Base-by-base conservation (phyloP, 2,888 invertebrate genomes). In the Acanthococcus lagerstroemiae region DNA sequence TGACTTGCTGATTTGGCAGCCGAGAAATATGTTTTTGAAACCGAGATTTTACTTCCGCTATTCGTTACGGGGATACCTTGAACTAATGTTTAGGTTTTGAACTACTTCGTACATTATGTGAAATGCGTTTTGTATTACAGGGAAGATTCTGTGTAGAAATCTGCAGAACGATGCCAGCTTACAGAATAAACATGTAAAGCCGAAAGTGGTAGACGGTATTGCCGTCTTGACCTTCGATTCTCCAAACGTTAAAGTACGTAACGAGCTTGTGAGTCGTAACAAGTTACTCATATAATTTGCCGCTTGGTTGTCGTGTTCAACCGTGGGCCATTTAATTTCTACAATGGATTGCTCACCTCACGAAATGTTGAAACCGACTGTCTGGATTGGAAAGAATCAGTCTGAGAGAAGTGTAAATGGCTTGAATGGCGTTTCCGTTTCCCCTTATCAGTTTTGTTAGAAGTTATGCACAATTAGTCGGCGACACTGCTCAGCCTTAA, bases 161-260 rank as follows among this genome's bases (percentile, higher is more conserved):
- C 37, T 63, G 17, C 52, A 54, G 9, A 52, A 25, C 37, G 63
- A 63, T 63, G 63, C 22, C 7, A 24, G 22, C 5, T 37, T n/a
- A n/a, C n/a, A n/a, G n/a, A 52, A 63, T 30, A 71, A 71, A 68
- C 88, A 91, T 76, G 81, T 86, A 58, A 85, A 83, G 77, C 82
- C 86, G 69, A 88, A 87, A 79, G 78, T 88, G 67, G 85, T 90
- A 48, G 86, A 93, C 76, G 87, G 88, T 76, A 88, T 96, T 67
- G 88, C 89, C 72, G 90, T 96, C 67, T 80, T 95, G 68, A 87
- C 85, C 69, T 78, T 96, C 70, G 88, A 96, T 78, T 85, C 89
- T 6, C 94, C 95, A 68, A 86, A 87, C 77, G 82, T 81, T 60
- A 95, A 92, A 83, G 94, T 89, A 76, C 30, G 21, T 66, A 15